Evolutionary conservation across 2,797 vertebrate species (phyloP).

Genomic region (Sebastiscus tertius): DNA sequence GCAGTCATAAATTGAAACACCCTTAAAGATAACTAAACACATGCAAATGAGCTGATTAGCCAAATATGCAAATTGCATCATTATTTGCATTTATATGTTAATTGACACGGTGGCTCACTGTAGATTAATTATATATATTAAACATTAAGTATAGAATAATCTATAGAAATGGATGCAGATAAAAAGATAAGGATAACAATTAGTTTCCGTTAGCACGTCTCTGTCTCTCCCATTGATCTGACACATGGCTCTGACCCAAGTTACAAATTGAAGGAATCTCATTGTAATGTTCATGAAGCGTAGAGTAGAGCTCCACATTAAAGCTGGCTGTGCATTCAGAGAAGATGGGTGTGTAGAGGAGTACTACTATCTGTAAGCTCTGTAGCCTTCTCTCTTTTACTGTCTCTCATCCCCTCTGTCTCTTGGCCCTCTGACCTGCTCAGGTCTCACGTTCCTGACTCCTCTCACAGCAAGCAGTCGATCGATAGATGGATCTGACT

Average conservation of each 20-base stretch:
- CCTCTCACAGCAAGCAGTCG: conserved; percentile 73
- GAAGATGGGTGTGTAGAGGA: conserved; percentile 20
- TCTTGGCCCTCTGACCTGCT: conserved; percentile 74
- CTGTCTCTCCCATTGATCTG: conserved; percentile 52
- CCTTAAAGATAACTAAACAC: conserved; percentile 74
- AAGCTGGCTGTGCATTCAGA: conserved; percentile 49
- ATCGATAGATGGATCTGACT: conserved; percentile 82
- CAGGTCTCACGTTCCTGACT: conserved; percentile 80
- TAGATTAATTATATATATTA: conserved; percentile 66
- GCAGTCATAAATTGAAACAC: conserved; percentile 66
- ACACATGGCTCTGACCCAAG: conserved; percentile 49
- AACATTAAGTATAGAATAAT: conserved; percentile 63
- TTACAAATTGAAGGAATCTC: conserved; percentile 59
- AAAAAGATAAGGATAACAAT: conserved; percentile 66
- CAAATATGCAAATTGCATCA: conserved; percentile 66
- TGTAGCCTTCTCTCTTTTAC: conserved; percentile 31
- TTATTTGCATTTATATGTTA: conserved; percentile 80
- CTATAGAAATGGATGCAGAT: conserved; percentile 53
- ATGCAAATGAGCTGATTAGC: conserved; percentile 78
- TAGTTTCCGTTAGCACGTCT: conserved; percentile 41
- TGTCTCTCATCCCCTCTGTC: conserved; percentile 57
- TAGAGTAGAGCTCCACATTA: conserved; percentile 37
- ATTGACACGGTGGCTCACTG: conserved; percentile 59
- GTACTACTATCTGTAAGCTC: conserved; percentile 39
- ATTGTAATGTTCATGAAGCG: conserved; percentile 42